Conservation (phyloP, 1,140 invertebrate genomes). For the Ceratoteleas bidentatus region DNA sequence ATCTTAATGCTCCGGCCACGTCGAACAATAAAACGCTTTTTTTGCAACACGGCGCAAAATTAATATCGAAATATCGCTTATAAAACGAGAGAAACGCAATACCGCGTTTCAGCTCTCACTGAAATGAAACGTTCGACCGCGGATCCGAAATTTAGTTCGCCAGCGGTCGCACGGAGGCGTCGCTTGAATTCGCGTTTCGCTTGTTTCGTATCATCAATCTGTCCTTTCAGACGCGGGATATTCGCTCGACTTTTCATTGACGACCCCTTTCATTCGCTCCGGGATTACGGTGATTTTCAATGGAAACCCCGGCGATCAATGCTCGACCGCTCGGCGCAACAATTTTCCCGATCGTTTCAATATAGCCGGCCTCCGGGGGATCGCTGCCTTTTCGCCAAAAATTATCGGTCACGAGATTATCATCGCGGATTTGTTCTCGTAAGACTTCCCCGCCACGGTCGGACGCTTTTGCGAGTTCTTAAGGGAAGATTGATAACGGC, state of each 20-base stretch:
- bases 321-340: slow-evolving; percentile 8
- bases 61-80: slow-evolving; percentile 8
- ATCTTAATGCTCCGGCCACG: no score
- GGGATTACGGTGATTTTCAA: slow-evolving; percentile 42
- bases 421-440: no score
- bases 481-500: no score
- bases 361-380: no score
- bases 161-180: no score
- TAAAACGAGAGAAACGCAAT: slow-evolving; percentile 1
- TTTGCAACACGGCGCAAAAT: no score
- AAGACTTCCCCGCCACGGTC: no score
- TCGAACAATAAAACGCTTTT: no score
- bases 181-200: slow-evolving; percentile 1
- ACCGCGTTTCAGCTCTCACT: slow-evolving; percentile 4
- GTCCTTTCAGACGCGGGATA: slow-evolving; percentile 44
- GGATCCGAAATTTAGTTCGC: not conserved
- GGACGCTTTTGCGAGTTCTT: no score
- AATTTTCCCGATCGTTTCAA: slow-evolving; percentile 24
- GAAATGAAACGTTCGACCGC: slow-evolving; percentile 9
- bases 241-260: slow-evolving; percentile 41
- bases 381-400: no score
- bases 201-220: slow-evolving; percentile 44
- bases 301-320: slow-evolving; percentile 34
- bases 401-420: no score
- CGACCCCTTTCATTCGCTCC: slow-evolving; percentile 13